Evolutionary conservation across 2,888 invertebrate genomes (phyloP), one percentile per base, ranked within the genome.

Genomic region (Formica aserva): DNA sequence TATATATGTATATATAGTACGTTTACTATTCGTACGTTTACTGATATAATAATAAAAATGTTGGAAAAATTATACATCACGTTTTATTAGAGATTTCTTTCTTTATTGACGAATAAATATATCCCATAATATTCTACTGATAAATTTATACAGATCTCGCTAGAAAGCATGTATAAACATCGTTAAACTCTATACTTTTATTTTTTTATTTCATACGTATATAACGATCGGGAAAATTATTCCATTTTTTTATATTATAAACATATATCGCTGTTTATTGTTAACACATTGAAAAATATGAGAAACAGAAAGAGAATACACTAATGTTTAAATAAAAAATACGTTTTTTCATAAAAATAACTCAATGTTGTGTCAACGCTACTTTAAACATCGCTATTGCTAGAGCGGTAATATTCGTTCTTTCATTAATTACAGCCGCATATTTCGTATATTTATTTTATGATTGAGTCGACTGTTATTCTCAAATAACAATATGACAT

Each of bases 41-140:
- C 9, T 9, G 22, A 45, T 74, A 60, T 62, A n/a, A 62, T 80
- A 80, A 65, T 77, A 77, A 77, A 76, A 69, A 11, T 78, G 78
- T 78, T 78, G 38, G 55, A 80, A n/a, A 80, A 62, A 74, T 60
- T 72, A 22, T 29, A 60, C 60, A 22, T 75, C 11, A 18, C 18
- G 32, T 62, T 74, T 60, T 57, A 65, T 74, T 60, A 69, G 32
- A 60, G 32, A 60, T 60, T 45, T 74, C 52, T 69, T 29, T 72
- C 45, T 80, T 80, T 80, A 80, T 77, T 77, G 69, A 69, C 69
- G 69, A 77, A 41, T 77, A 77, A 77, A 77, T 67, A 67, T 76
- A 38, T 77, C 52, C 69, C 69, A 38, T 67, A 67, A 15, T 67
- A 65, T 8, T 76, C 32, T 76, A 75, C 45, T 55, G 29, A 45